Conservation (phyloP, 2,797 vertebrate genomes). For the Muscicapa striata region DNA sequence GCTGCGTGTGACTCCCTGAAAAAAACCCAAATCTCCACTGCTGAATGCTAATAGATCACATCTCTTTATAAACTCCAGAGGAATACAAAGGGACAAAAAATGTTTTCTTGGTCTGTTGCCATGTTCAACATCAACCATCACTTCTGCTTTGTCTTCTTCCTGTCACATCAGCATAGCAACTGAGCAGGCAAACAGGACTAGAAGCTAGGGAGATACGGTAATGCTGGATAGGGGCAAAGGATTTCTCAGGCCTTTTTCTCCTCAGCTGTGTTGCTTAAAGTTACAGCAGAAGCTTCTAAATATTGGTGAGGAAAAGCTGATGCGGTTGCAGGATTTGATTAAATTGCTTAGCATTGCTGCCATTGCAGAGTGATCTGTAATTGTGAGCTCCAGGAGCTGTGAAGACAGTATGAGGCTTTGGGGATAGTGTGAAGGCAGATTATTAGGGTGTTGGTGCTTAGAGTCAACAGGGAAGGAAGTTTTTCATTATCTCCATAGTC, state of each 20-base stretch:
- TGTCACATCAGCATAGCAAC: slow-evolving; percentile 4
- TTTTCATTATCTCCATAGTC: background rate
- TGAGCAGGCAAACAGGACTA: background rate
- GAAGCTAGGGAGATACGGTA: background rate
- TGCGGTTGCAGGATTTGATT: background rate
- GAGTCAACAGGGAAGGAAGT: background rate
- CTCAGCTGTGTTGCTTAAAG: background rate
- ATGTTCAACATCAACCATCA: background rate
- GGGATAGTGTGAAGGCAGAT: background rate
- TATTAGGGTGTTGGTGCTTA: background rate
- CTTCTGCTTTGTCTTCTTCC: slow-evolving; percentile 41
- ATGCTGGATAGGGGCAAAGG: background rate
- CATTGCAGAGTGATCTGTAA: background rate
- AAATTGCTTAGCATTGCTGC: background rate
- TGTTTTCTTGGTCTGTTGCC: slow-evolving; percentile 7
- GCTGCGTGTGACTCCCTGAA: background rate
- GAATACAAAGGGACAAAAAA: background rate
- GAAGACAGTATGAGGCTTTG: background rate
- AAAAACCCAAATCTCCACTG: background rate
- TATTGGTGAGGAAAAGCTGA: background rate
- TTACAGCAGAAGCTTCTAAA: background rate
- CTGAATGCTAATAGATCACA: background rate
- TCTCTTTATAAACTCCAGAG: background rate
- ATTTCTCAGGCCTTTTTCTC: background rate
- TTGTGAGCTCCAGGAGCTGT: background rate